A percentile compares a stretch with the other conserved stretches of the same genome.
Evolutionary conservation across 2,888 invertebrate species (phyloP).

Genomic region (Tenthredo mesomela): DNA sequence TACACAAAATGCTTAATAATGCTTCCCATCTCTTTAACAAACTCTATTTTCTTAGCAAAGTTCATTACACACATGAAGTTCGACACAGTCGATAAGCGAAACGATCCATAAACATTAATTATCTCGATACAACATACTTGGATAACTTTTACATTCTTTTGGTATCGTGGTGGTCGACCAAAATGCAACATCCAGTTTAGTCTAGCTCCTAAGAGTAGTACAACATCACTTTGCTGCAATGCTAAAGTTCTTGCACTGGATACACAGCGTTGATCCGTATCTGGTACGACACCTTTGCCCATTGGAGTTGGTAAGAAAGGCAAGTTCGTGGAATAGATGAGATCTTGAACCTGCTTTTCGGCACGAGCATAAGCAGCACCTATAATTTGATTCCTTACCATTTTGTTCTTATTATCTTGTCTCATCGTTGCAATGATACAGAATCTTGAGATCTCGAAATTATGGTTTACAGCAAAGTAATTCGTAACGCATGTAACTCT

Average conservation of each 20-base stretch:
- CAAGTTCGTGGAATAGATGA: slow-evolving; percentile 86
- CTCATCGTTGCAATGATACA: background rate
- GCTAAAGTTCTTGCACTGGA: slow-evolving; percentile 93
- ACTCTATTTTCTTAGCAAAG: background rate
- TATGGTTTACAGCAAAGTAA: background rate
- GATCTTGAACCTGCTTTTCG: slow-evolving; percentile 85
- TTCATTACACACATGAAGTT: background rate
- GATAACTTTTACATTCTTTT: slow-evolving; percentile 91
- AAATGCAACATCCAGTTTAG: slow-evolving; percentile 99
- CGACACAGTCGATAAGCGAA: background rate
- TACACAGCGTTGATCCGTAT: slow-evolving; percentile 87
- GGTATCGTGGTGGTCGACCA: slow-evolving; percentile 92
- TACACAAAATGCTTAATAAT: slow-evolving; percentile 7
- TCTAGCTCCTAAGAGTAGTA: slow-evolving; percentile 93
- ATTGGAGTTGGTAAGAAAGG: slow-evolving; percentile 98
- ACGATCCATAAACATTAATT: background rate
- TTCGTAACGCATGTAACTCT: background rate
- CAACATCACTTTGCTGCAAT: slow-evolving; percentile 92
- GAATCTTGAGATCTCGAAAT: background rate
- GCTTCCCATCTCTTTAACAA: background rate
- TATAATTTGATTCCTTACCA: slow-evolving; percentile 69
- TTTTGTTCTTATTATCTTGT: background rate
- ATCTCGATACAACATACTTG: slow-evolving; percentile 81
- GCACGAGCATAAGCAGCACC: slow-evolving; percentile 91
- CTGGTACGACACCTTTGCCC: slow-evolving; percentile 92